Percentiles rank a stretch among this genome's conserved stretches.
Evolutionary conservation across 2,113 vertebrate species (phyloP).

Genomic region (Sinocyclocheilus anophthalmus): DNA sequence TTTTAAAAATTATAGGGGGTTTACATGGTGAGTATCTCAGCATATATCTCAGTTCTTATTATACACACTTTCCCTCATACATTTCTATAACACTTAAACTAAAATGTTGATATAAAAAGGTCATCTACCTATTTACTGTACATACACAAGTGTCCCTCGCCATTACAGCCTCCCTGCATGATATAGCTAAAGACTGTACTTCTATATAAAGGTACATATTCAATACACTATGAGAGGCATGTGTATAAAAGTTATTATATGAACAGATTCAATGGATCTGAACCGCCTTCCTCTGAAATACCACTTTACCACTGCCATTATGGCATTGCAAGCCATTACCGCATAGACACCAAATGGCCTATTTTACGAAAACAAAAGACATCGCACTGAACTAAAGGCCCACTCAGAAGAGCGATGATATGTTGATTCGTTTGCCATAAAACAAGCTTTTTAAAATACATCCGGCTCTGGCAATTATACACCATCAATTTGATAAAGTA

Average conservation of each 20-base stretch:
- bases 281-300: slow-evolving; percentile 13
- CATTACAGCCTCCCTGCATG: background rate
- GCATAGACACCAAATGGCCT: background rate
- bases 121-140: background rate
- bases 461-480: slow-evolving; percentile 55
- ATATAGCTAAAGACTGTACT: background rate
- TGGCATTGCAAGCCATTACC: slow-evolving; percentile 1
- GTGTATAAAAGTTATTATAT: background rate
- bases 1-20: background rate
- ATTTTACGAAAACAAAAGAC: slow-evolving; percentile 3
- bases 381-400: slow-evolving; percentile 3
- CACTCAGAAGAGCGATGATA: background rate
- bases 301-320: background rate
- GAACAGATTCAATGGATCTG: slow-evolving; percentile 2
- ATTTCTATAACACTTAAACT: background rate
- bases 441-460: slow-evolving; percentile 49
- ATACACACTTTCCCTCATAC: background rate
- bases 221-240: background rate
- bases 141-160: background rate
- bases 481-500: slow-evolving; percentile 72
- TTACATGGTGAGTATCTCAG: no score
- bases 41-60: background rate
- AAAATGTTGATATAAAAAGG: background rate
- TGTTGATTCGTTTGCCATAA: slow-evolving; percentile 18
- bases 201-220: background rate